These are phyloP conservation scores for Molothrus ater DNA, from an alignment of 2,797 vertebrate genomes.

Conservation along the genomic window DNA sequence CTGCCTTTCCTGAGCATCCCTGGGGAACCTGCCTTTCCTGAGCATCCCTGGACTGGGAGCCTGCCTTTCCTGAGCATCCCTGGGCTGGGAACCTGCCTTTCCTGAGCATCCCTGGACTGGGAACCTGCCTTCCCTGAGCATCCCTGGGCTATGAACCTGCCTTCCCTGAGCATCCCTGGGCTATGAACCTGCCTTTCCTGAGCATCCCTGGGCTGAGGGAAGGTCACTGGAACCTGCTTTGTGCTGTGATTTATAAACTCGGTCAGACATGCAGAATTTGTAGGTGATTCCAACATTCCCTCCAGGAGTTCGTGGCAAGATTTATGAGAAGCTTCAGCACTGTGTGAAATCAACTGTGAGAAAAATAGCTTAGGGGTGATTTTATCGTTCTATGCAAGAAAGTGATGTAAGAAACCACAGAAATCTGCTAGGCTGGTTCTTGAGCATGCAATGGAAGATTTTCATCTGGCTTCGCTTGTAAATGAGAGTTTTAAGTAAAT, in stretches of 20 bases:
- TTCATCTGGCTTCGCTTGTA: background rate
- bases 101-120: too few species aligned
- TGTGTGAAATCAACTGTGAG: background rate
- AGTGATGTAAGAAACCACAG: background rate
- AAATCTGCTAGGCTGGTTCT: background rate
- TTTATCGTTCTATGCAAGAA: background rate
- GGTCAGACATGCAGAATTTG: background rate
- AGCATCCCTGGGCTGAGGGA: background rate
- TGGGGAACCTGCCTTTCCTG: background rate
- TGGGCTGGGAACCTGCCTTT: too few species aligned
- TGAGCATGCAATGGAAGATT: background rate
- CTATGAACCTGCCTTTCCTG: background rate
- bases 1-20: too few species aligned
- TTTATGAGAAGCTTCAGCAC: background rate
- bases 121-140: too few species aligned
- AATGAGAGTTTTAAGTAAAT: background rate
- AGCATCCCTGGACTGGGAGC: background rate
- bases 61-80: too few species aligned
- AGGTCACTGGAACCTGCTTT: background rate
- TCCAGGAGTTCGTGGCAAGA: background rate
- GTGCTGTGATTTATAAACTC: background rate
- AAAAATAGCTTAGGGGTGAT: background rate
- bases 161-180: background rate
- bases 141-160: background rate
- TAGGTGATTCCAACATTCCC: background rate